Evolutionary conservation across 2,113 vertebrate species (phyloP), one percentile per base, ranked within the genome.

Genomic region (Sialia sialis): DNA sequence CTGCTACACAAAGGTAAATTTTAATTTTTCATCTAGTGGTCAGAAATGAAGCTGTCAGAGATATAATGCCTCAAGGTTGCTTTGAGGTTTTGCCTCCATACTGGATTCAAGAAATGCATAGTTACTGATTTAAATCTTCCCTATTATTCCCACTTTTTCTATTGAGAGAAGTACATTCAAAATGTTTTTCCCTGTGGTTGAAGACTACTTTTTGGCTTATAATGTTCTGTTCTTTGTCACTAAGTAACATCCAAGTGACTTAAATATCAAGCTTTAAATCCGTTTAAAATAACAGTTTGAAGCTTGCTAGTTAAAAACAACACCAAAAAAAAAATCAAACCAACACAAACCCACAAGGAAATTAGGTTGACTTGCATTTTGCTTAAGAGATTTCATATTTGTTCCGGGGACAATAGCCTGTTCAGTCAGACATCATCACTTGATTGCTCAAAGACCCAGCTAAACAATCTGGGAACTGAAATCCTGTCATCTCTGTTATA

Each of bases 391-490:
- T 93, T 94, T 94, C 79, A 0, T 86, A 88, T 95, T 97, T 79
- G 83, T 96, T 92, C 87, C 55, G 73, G 58, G 66, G 92, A 95
- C 97, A 94, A 64, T 44, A 82, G 46, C 56, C 15, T 95, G 86
- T 97, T 97, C 95, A 96, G 92, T 96, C 94, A 97, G 90, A 97
- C 89, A 94, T 95, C 89, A 91, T 96, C 85, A 96, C 94, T 96
- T 97, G 93, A 95, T 97, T 97, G 94, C 92, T 97, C 87, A 94
- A 94, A 97, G 75, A 86, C 82, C 64, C 49, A 72, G 83, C 87
- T 97, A 96, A 96, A 93, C 91, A 86, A 55, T 96, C 86, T 93
- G 95, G 86, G 95, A 93, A 59, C 44, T 25, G 38, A 96, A 97
- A 92, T 95, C 84, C 89, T 93, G 38, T 83, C 89, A 89, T 94